Evolutionary conservation across 2,797 vertebrate genomes (phyloP), one percentile per base, ranked within the genome.

Genomic region (Hemitrygon akajei): DNA sequence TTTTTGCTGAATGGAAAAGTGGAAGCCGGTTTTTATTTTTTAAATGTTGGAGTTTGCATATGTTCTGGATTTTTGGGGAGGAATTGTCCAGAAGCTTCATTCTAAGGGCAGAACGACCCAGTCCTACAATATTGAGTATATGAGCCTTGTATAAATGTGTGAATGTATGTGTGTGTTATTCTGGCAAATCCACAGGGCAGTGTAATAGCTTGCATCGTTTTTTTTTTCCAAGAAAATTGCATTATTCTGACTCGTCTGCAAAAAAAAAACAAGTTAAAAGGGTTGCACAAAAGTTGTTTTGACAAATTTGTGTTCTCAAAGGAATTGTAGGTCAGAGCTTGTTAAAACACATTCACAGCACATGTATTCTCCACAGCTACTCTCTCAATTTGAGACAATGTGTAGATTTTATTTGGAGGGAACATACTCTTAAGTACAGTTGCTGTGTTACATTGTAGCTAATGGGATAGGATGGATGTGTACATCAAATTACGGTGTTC

Each of bases 31-130:
- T 34, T 9, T 37, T 9, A 34, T 66, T n/a, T 63, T 66, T 63
- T 60, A 58, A n/a, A 34, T 93, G 66, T 37, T 12, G 76, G 71
- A 93, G 91, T 75, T 93, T 75, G 18, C 86, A 73, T 34, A 92
- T n/a, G 7, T 92, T 75, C 40, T 1, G 20, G 37, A 30, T 73
- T 47, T 47, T 40, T 40, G 37, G 37, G 1, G 80, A 9, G 81
- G 1, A 58, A 30, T 58, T 12, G 22, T 47, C 9, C 81, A 84
- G 7, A n/a, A 63, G 16, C 58, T 16, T 63, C 82, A 86, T 4
- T n/a, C 89, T 93, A 14, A 76, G 91, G 91, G 22, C 12, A 25
- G 40, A 93, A 73, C 76, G 40, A 93, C 69, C 37, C 73, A 73
- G 58, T 63, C 58, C 56, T 18, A 66, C 58, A 89, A 71, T n/a